Percentiles rank a stretch among this genome's conserved stretches.
phyloP scores from a whole-genome alignment of 2,113 vertebrate species.

The Calypte anna region DNA sequence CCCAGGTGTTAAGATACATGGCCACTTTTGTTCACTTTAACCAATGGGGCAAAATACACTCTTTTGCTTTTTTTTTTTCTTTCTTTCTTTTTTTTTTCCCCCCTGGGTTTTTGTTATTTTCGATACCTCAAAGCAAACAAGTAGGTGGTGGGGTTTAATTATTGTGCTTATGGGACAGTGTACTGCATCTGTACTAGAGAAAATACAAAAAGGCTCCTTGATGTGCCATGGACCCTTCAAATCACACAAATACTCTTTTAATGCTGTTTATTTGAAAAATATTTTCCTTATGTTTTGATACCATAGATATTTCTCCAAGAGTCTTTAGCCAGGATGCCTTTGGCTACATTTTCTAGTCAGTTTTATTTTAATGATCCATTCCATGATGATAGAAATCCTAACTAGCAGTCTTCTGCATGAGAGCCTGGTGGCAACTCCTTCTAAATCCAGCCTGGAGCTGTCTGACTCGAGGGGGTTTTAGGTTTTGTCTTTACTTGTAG shows the following conservation, averaged over 20 bases:
- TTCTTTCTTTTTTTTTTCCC: too few relatives aligned
- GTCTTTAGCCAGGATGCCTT: background rate
- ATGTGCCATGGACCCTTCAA: background rate
- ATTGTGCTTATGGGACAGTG: background rate
- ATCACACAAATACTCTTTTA: background rate
- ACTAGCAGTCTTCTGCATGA: background rate
- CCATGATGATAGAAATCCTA: background rate
- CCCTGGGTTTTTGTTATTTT: slow-evolving; percentile 4
- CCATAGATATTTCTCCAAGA: background rate
- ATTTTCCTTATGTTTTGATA: background rate
- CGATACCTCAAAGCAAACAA: background rate
- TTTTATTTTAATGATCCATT: background rate
- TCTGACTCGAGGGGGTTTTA: background rate
- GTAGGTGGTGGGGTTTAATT: background rate
- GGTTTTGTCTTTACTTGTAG: background rate
- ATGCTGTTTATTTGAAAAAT: background rate
- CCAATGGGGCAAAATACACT: slow-evolving; percentile 62
- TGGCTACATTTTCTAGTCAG: background rate
- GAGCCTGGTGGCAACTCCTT: background rate
- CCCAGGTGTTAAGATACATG: slow-evolving; percentile 83
- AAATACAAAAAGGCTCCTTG: background rate
- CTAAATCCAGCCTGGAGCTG: background rate
- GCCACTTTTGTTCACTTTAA: slow-evolving; percentile 74
- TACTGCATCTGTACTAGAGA: background rate
- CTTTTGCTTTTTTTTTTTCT: background rate